A percentile compares a stretch with the other conserved stretches of the same genome.
These are phyloP conservation scores for Drosophila nr. perissopoda DNA, from an alignment of 2,888 invertebrate genomes.

Conservation along the genomic window DNA sequence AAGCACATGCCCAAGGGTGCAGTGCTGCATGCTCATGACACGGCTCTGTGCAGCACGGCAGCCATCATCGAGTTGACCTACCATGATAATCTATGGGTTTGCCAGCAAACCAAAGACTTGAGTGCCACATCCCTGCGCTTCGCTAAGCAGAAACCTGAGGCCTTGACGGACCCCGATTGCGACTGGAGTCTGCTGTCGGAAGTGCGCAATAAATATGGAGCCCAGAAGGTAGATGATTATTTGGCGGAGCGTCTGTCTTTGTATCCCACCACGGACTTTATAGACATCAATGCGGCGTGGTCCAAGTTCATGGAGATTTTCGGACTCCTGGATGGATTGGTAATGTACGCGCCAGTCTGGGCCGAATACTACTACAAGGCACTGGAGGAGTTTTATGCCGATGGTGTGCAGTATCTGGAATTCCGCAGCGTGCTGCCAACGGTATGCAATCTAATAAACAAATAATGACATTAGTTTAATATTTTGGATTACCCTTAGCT, in stretches of 20 bases:
- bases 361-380: conserved; percentile 89
- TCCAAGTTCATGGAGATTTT: conserved; percentile 87
- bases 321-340: conserved; percentile 85
- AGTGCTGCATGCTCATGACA: conserved; percentile 89
- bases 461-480: neutral
- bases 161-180: conserved; percentile 44
- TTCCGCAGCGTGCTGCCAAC: conserved; percentile 87
- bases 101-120: conserved; percentile 71
- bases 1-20: conserved; percentile 90
- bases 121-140: conserved; percentile 62
- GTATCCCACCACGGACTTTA: conserved; percentile 86
- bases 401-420: conserved; percentile 90
- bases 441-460: conserved; percentile 56
- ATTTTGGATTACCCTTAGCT: conserved; percentile 73
- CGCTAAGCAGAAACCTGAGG: conserved; percentile 57
- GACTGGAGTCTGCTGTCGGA: conserved; percentile 73
- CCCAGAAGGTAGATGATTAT: conserved; percentile 85
- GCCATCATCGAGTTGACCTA: conserved; percentile 89
- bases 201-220: conserved; percentile 62
- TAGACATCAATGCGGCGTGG: conserved; percentile 88
- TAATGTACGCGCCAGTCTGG: conserved; percentile 88
- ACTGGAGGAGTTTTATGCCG: conserved; percentile 87
- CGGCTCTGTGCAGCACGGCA: conserved; percentile 88
- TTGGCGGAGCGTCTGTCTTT: conserved; percentile 87
- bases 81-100: conserved; percentile 86